Base-by-base conservation (phyloP, 2,888 invertebrate species). In the Endotricha flammealis region DNA sequence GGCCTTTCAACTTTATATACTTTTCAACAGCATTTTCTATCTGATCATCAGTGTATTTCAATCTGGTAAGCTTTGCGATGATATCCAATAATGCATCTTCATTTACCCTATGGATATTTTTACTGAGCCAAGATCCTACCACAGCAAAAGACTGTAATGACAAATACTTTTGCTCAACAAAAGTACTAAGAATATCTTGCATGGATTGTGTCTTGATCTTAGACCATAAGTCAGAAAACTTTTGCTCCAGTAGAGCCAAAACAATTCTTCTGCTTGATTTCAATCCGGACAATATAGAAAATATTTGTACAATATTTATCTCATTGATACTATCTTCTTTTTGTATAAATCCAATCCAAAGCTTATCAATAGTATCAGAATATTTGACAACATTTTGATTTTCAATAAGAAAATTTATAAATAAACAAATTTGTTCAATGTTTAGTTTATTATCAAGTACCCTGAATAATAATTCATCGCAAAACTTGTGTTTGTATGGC, bases 311-410 rank as follows among this genome's bases (percentile, higher is more conserved):
- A 39, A 92, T 80, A 58, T 91, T 90, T 6, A 67, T 68, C 38
- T 87, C 87, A 64, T 87, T 72, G 24, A 93, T 90, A 14, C 90
- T 87, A 20, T 76, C 60, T 48, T 90, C 88, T 36, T 83, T 86
- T 41, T 88, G 88, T 11, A 88, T 69, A 50, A 93, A 87, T 6
- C 91, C 91, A 39, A 89, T 78, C 92, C 92, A 93, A 23, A 92
- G 65, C 57, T 90, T 89, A 49, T 93, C 92, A 38, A 90, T 80
- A 5, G 82, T 82, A 12, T 87, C 81, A 13, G 78, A 70, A 61
- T 88, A 88, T 41, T 75, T 83, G 3, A 66, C 53, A 43, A 88
- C 80, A 29, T 66, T 41, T 50, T 68, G 85, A 52, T 88, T 87
- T 32, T 68, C 70, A 8, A 85, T 80, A 17, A 92, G 71, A 49